Evolutionary conservation across 2,797 vertebrate species (phyloP), one percentile per base, ranked within the genome.

Genomic region (Pachyuromys duprasi): DNA sequence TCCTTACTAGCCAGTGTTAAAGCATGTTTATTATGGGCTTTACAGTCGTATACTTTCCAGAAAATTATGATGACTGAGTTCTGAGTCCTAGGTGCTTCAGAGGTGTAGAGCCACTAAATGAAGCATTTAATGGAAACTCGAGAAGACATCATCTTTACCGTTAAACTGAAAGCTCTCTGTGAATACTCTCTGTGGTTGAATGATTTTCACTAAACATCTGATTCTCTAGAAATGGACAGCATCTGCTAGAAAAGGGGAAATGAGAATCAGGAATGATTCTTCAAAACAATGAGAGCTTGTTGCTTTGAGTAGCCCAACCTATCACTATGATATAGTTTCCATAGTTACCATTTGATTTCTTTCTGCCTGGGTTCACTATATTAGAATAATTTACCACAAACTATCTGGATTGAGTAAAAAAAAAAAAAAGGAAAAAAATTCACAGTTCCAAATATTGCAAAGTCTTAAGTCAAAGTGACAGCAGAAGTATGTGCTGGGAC

Each of bases 141-240:
- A 93, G 70, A 87, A 93, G 49, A 89, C 53, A 67, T 15, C 57
- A 33, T 86, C 14, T 42, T 93, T 82, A 70, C 26, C 36, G 62
- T 90, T 80, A 96, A 84, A 42, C 80, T 83, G 49, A 49, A 49
- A 8, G 65, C 7, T 92, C 78, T 96, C 14, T 65, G 28, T 83
- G 83, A 89, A 72, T 33, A 36, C 65, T 72, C 88, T 93, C 93
- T 97, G 91, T 87, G 90, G 49, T 93, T 95, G 89, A 95, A 91
- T 79, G 96, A 69, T 92, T 94, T 55, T 97, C 94, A 90, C 76
- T 92, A 93, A 96, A 86, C 82, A 92, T 62, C 69, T 94, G 69
- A 28, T 70, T 93, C 26, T 94, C 55, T 96, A 39, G 67, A 74
- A 96, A 88, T 87, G 79, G 75, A 82, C 9, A 89, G 33, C 65